Evolutionary conservation across 2,888 invertebrate species (phyloP), one percentile per base, ranked within the genome.

Genomic region (Arge pagana): DNA sequence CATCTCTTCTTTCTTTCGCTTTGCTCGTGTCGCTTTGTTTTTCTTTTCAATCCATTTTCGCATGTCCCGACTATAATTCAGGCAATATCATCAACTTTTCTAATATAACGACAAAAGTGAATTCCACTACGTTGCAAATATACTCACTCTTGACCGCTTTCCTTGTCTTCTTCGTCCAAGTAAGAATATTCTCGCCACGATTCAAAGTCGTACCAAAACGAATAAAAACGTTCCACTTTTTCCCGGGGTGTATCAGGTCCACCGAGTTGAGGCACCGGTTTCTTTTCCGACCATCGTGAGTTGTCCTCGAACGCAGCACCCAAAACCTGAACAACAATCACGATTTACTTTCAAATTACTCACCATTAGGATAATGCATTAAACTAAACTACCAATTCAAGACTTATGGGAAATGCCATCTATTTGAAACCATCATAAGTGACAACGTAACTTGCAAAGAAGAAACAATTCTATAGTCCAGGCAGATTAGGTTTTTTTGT

Each of bases 131-230:
- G n/a, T n/a, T n/a, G n/a, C n/a, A 28, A 11, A 36, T 19, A 24
- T 48, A 67, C 74, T 71, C 55, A 75, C 75, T 92, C 96, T 74
- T 96, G 93, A 1, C 97, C 98, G 68, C 92, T 93, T 71, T 98
- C 96, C 74, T 98, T 98, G 70, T 98, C 98, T 74, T 99, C 98
- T 78, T 98, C 97, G 74, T 99, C 99, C 62, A 96, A 80, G 75
- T 99, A 99, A 2, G 98, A 98, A 78, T 91, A 99, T 75, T 99
- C 99, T 56, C 99, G 84, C 99, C 99, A 99, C 0, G 98, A 97
- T 62, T 96, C 95, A 78, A 98, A 99, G 67, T 94, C 89, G 76
- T 92, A 97, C 99, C 99, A 99, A 77, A 97, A 99, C 11, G 90
- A 87, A 75, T 99, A 99, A 79, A 99, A 99, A 39, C 82, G 79